A percentile compares a stretch with the other conserved stretches of the same genome.
Conservation (phyloP, 2,113 vertebrate genomes). For the Corythoichthys haematopterus region DNA sequence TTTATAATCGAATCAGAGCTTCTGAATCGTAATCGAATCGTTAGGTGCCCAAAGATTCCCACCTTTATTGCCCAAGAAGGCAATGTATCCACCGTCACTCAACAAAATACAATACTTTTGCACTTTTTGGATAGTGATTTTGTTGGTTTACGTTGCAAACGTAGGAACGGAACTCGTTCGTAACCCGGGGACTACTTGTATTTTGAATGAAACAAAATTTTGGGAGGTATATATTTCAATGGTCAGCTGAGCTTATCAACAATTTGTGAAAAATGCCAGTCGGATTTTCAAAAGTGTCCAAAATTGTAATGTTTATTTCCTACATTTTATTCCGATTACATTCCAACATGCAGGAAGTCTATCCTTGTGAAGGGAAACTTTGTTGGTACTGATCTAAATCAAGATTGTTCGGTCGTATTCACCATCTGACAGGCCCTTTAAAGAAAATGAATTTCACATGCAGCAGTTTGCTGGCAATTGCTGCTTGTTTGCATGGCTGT, state of each 20-base stretch:
- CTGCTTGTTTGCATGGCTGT: slow-evolving; percentile 62
- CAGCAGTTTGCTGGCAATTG: slow-evolving; percentile 53
- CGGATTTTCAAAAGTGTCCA: not conserved
- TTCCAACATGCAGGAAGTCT: not conserved
- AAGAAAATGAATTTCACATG: slow-evolving; percentile 50
- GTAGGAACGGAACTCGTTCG: too few relatives aligned
- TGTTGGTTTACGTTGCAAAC: too few relatives aligned
- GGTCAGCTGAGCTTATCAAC: not conserved
- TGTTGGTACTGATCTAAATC: not conserved
- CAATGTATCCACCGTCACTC: too few relatives aligned
- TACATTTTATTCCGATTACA: not conserved
- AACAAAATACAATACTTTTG: too few relatives aligned
- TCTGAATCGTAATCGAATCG: too few relatives aligned
- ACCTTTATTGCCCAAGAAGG: too few relatives aligned
- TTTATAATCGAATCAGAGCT: too few relatives aligned
- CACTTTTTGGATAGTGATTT: too few relatives aligned
- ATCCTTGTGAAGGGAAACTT: too few relatives aligned
- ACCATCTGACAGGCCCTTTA: slow-evolving; percentile 27
- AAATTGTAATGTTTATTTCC: not conserved
- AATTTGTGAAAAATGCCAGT: not conserved
- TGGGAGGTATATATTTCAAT: not conserved
- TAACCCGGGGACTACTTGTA: too few relatives aligned
- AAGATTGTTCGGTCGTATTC: not conserved
- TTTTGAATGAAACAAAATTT: not conserved
- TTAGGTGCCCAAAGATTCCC: too few relatives aligned